A percentile compares a stretch with the other conserved stretches of the same genome.
Evolutionary conservation across 2,888 invertebrate genomes (phyloP).

Genomic region (Leptopterna dolabrata): DNA sequence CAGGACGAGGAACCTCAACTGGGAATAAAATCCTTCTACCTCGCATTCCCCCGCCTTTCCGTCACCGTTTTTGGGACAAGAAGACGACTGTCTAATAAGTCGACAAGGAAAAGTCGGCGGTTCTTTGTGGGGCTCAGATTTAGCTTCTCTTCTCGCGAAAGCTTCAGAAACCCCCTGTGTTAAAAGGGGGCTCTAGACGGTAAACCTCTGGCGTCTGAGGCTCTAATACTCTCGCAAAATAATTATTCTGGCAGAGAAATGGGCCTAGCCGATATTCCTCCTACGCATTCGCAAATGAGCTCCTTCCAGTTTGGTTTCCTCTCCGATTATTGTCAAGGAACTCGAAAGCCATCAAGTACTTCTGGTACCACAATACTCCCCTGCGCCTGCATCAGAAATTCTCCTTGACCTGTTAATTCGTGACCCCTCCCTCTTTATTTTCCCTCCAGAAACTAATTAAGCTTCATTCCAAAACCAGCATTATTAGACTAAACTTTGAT

Average conservation of each 20-base stretch:
- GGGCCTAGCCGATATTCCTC: background rate
- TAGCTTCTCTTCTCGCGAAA: background rate
- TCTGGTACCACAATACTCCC: too few relatives aligned
- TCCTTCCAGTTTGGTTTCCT: too few relatives aligned
- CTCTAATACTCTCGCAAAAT: background rate
- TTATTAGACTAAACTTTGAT: too few relatives aligned
- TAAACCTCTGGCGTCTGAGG: background rate
- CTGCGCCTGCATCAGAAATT: too few relatives aligned
- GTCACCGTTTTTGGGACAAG: background rate
- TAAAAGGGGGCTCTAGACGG: slow-evolving; percentile 8
- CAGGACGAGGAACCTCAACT: background rate
- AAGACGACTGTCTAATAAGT: slow-evolving; percentile 24
- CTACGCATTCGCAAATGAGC: too few relatives aligned
- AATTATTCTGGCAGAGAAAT: background rate
- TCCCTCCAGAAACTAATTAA: too few relatives aligned
- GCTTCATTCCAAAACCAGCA: too few relatives aligned
- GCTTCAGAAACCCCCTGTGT: background rate
- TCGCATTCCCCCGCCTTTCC: background rate
- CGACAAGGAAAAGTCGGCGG: background rate
- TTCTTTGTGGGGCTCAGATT: background rate
- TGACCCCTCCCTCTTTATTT: too few relatives aligned
- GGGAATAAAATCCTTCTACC: background rate
- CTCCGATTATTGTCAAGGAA: too few relatives aligned
- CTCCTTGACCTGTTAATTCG: too few relatives aligned
- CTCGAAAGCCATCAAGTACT: too few relatives aligned